Percentiles rank a stretch among this genome's conserved stretches.
Conservation (phyloP, 2,113 vertebrate genomes). For the Aepyceros melampus region DNA sequence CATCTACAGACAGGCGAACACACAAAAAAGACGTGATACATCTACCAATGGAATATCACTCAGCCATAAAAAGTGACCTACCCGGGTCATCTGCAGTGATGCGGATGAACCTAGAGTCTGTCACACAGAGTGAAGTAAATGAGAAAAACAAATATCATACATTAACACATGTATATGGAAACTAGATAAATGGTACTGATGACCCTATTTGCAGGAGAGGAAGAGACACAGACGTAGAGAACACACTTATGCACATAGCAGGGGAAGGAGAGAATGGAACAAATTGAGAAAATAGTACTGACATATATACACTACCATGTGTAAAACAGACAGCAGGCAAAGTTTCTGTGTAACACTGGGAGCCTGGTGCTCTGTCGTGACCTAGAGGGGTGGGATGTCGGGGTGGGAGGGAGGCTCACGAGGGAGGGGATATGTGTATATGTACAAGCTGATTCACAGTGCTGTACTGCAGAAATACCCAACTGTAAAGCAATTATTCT, state of each 20-base stretch:
- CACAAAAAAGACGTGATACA: background rate
- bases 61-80: background rate
- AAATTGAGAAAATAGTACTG: background rate
- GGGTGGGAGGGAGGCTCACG: background rate
- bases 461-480: background rate
- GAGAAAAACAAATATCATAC: background rate
- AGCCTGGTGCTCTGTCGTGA: background rate
- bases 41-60: background rate
- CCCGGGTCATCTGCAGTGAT: background rate
- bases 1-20: background rate
- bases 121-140: background rate
- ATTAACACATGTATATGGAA: background rate
- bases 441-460: background rate
- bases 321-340: background rate
- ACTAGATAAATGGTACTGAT: background rate
- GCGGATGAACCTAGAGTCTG: background rate
- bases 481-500: background rate
- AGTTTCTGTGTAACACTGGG: background rate
- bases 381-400: background rate
- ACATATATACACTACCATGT: background rate
- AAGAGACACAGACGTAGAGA: fast-evolving
- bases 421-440: background rate
- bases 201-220: background rate
- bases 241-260: background rate
- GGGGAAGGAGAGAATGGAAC: background rate